These are phyloP conservation scores for Bombus terrestris DNA, from an alignment of 1,140 invertebrate species.

Conservation along the genomic window DNA sequence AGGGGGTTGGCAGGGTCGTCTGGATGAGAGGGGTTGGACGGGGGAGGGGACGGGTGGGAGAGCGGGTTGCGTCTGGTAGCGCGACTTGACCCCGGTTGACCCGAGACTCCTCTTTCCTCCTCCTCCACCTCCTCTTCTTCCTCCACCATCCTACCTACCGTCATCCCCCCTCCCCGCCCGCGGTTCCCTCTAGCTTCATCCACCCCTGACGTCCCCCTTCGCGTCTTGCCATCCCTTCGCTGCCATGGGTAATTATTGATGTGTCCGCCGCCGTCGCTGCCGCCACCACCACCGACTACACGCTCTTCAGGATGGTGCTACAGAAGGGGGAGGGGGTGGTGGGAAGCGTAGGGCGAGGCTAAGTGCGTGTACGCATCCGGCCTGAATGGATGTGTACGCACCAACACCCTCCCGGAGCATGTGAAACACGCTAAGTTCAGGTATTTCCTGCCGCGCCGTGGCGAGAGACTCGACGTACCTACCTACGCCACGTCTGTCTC, in stretches of 20 bases:
- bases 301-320: conserved; percentile 56
- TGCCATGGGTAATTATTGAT: conserved; percentile 82
- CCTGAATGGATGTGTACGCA: conserved; percentile 46
- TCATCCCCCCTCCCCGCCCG: conserved; percentile 38
- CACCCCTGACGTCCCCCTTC: conserved; percentile 69
- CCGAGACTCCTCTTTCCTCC: conserved; percentile 73
- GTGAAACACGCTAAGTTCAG: conserved; percentile 45
- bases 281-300: conserved; percentile 56
- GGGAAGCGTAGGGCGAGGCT: conserved; percentile 47
- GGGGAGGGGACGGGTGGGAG: conserved; percentile 53
- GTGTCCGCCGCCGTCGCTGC: conserved; percentile 77
- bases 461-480: neutral
- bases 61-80: conserved; percentile 79
- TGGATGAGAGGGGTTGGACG: conserved; percentile 56
- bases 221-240: conserved; percentile 77
- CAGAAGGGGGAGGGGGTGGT: neutral
- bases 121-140: conserved; percentile 57
- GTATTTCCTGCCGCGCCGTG: conserved; percentile 21
- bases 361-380: conserved; percentile 59
- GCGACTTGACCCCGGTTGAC: conserved; percentile 82
- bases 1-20: conserved; percentile 62
- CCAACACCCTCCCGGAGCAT: conserved; percentile 42
- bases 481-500: neutral
- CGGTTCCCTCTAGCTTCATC: conserved; percentile 55
- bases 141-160: conserved; percentile 48